Percentiles rank a stretch among this genome's conserved stretches.
These are phyloP conservation scores for Leptobrachium ailaonicum DNA, from an alignment of 2,113 vertebrate species.

Conservation along the genomic window DNA sequence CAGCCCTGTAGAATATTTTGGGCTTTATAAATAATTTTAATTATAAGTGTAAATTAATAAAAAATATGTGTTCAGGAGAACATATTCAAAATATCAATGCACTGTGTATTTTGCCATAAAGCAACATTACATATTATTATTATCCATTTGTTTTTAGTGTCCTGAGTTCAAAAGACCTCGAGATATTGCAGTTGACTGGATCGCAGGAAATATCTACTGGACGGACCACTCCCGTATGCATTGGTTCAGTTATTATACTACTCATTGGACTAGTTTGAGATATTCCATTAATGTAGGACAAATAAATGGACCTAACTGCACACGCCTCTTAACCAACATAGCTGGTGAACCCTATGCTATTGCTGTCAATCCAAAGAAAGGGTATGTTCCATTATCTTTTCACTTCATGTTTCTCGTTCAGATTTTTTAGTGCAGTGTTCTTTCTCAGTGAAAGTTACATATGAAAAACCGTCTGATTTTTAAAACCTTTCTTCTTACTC, in stretches of 20 bases:
- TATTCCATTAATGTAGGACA: conserved; percentile 96
- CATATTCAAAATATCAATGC: too few species aligned
- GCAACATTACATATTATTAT: background rate
- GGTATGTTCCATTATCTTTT: conserved; percentile 68
- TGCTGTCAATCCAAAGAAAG: conserved; percentile 85
- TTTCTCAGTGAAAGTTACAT: background rate
- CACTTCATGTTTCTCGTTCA: too few species aligned
- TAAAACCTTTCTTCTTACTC: background rate
- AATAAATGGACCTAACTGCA: conserved; percentile 91
- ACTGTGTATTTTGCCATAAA: too few species aligned
- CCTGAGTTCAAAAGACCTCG: conserved; percentile 93
- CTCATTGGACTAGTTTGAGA: conserved; percentile 94
- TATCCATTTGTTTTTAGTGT: conserved; percentile 70
- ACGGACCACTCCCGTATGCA: conserved; percentile 98
- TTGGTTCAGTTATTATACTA: conserved; percentile 98
- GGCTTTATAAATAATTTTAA: too few species aligned
- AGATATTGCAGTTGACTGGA: conserved; percentile 94
- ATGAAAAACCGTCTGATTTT: background rate
- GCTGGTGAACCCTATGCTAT: conserved; percentile 95
- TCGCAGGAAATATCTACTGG: conserved; percentile 96
- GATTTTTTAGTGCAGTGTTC: background rate
- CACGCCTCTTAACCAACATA: conserved; percentile 91
- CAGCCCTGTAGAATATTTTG: too few species aligned
- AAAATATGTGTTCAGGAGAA: too few species aligned
- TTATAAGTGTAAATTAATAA: too few species aligned